phyloP scores from a whole-genome alignment of 2,888 invertebrate species.

The Phlogophora meticulosa region DNA sequence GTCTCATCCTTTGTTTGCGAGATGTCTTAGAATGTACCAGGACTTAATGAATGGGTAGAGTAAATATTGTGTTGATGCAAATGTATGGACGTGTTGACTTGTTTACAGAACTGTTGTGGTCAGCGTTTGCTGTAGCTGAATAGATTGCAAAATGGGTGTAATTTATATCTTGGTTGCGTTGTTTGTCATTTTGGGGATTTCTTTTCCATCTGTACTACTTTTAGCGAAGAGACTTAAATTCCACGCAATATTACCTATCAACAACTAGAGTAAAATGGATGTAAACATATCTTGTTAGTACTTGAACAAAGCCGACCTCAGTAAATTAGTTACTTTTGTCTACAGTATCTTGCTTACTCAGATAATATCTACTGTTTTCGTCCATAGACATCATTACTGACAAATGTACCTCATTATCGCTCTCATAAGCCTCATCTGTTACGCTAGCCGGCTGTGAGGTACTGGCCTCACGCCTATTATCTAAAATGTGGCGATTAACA shows the following conservation, averaged over 20 bases:
- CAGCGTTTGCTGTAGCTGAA: constrained; percentile 35
- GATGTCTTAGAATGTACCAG: constrained; percentile 48
- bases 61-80: constrained; percentile 62
- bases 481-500: constrained; percentile 27
- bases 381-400: constrained; percentile 1
- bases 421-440: constrained; percentile 16
- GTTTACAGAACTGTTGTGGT: constrained; percentile 39
- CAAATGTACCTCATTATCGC: constrained; percentile 24
- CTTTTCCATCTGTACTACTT: background rate
- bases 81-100: constrained; percentile 51
- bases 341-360: background rate
- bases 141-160: constrained; percentile 28
- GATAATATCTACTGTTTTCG: background rate
- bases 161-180: constrained; percentile 26
- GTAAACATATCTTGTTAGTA: background rate
- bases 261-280: background rate
- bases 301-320: background rate
- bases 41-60: constrained; percentile 48
- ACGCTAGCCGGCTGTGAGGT: constrained; percentile 14
- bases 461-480: constrained; percentile 4
- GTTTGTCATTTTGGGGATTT: constrained; percentile 5
- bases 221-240: background rate
- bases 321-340: background rate
- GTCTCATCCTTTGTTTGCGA: constrained; percentile 63
- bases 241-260: background rate